Percentiles rank a stretch among this genome's conserved stretches.
These are phyloP conservation scores for Lasioglossum calceatum DNA, from an alignment of 2,888 invertebrate genomes.

Conservation along the genomic window DNA sequence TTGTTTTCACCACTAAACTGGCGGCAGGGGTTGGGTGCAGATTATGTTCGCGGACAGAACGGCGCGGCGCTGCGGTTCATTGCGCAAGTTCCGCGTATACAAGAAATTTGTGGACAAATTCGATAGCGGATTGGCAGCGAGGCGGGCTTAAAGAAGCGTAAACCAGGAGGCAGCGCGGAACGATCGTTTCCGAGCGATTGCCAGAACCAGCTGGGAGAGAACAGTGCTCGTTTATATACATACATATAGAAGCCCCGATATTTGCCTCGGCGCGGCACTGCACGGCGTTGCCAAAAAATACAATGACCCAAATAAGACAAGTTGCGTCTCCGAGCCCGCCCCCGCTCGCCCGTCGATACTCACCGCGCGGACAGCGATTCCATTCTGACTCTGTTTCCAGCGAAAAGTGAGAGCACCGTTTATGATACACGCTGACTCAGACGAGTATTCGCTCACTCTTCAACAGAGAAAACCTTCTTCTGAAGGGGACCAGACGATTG, in stretches of 20 bases:
- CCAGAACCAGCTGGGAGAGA: slow-evolving; percentile 51
- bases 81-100: slow-evolving; percentile 33
- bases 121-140: slow-evolving; percentile 36
- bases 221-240: slow-evolving; percentile 50
- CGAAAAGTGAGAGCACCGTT: slow-evolving; percentile 3
- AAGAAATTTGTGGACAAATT: slow-evolving; percentile 34
- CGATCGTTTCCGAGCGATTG: slow-evolving; percentile 60
- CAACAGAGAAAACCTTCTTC: no score
- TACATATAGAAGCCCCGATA: slow-evolving; percentile 47
- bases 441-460: background rate
- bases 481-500: no score
- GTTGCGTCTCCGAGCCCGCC: slow-evolving; percentile 29
- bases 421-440: background rate
- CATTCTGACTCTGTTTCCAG: slow-evolving; percentile 15
- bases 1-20: background rate
- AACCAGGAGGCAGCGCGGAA: slow-evolving; percentile 52
- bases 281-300: slow-evolving; percentile 61
- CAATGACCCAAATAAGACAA: slow-evolving; percentile 65
- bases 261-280: slow-evolving; percentile 41
- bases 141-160: slow-evolving; percentile 55
- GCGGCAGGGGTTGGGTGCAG: background rate
- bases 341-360: slow-evolving; percentile 48
- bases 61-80: background rate
- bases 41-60: background rate
- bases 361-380: slow-evolving; percentile 36